Evolutionary conservation across 2,113 vertebrate species (phyloP).

Genomic region (Acanthisitta chloris): DNA sequence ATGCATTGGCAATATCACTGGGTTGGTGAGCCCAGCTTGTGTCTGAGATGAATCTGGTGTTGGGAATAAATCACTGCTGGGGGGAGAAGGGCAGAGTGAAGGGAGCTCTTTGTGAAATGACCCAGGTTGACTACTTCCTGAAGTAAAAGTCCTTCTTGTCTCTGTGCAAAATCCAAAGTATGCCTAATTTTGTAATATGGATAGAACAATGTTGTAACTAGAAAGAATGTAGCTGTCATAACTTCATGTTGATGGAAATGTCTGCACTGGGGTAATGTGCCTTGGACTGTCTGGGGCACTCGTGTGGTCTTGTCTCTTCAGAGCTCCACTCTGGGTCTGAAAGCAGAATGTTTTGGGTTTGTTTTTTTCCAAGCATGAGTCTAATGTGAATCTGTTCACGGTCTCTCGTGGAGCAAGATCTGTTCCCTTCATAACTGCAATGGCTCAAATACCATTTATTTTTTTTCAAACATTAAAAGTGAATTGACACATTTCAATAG

Average conservation of each 20-base stretch:
- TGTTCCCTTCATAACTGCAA: constrained; percentile 64
- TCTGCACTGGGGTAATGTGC: constrained; percentile 37
- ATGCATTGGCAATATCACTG: neutral
- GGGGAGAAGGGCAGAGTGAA: neutral
- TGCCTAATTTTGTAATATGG: constrained; percentile 63
- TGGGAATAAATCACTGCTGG: neutral
- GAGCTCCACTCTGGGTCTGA: constrained; percentile 19
- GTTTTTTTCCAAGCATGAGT: constrained; percentile 62
- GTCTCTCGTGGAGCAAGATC: constrained; percentile 53
- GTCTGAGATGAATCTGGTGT: neutral
- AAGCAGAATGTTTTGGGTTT: constrained; percentile 46
- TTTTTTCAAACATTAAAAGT: constrained; percentile 69
- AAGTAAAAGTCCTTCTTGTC: constrained; percentile 59
- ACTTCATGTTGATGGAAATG: constrained; percentile 52
- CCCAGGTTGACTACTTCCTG: constrained; percentile 55
- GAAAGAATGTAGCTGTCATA: constrained; percentile 58
- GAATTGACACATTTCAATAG: constrained; percentile 68
- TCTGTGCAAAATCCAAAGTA: constrained; percentile 70
- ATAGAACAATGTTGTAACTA: constrained; percentile 59
- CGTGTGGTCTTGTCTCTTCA: neutral
- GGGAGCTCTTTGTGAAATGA: neutral
- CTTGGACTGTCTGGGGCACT: constrained; percentile 35
- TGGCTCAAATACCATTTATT: constrained; percentile 68
- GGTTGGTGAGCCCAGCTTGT: neutral
- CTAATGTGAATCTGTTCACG: constrained; percentile 63